Evolutionary conservation across 2,888 invertebrate species (phyloP), one percentile per base, ranked within the genome.

Genomic region (Pemphredon lugubris): DNA sequence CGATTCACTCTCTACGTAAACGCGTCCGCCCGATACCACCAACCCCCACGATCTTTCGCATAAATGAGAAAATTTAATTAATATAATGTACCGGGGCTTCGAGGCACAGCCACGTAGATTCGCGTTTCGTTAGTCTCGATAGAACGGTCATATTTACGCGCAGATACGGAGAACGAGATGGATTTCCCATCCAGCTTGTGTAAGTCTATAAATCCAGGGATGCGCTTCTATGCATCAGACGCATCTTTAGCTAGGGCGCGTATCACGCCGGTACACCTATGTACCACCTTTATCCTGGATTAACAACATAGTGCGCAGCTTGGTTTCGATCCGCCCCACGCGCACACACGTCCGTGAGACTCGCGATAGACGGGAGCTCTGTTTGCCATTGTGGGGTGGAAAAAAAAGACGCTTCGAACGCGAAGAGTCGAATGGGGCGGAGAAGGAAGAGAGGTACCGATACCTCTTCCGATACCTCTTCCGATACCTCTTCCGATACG

Each of bases 281-380:
- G 53, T 77, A 61, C 78, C 51, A 40, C 69, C 63, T 77, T 72
- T 60, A 75, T 78, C 75, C 66, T 5, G 59, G 75, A 78, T 78
- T 78, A 78, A 75, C 77, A 58, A 16, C 37, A 34, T 21, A 26
- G 39, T 20, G 30, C 40, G 16, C 37, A 16, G 47, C 55, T 45
- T 14, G 68, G 47, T 77, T 59, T 66, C 58, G 72, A 75, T 65
- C 37, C 40, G 5, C 9, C 34, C 16, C 7, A 7, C 20, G 44
- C 11, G 13, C 9, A 21, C 32, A 30, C 13, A 23, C 11, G 26
- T 26, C 4, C 26, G 26, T 26, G 4, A 7, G 7, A 26, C 26
- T 26, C 26, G 30, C 7, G 18, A n/a, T 16, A 13, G 20, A 2
- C 48, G 42, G 4, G 42, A 1, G 14, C 26, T 11, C 21, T 18